Base-by-base conservation (phyloP, 2,888 invertebrate species). In the Linyphia triangularis region DNA sequence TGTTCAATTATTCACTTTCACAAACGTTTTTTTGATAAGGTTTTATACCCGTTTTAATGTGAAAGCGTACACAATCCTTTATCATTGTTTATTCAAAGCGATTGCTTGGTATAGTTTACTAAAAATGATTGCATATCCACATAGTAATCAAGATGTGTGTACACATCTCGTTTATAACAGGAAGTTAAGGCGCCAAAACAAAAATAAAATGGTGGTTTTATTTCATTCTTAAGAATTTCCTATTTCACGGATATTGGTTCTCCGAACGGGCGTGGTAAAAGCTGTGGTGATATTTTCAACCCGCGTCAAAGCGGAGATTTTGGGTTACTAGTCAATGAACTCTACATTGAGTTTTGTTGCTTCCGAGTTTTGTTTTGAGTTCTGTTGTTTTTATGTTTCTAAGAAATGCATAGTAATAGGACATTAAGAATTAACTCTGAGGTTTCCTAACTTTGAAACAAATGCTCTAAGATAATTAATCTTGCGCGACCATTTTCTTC, bases 21-120 rank as follows among this genome's bases (percentile, higher is more conserved):
- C 51, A 51, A 51, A 51, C 51, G n/a, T n/a, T 51, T 51, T n/a
- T 51, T 51, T 51, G 51, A 51, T 51, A 51, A 51, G 51, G n/a
- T 51, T 51, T 51, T 51, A 51, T 51, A n/a, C 5, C 16, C 13
- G 51, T 51, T 13, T 5, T n/a, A 51, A 51, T 16, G 51, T 51
- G 51, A 51, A 51, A 51, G 51, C 51, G 51, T 5, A n/a, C n/a
- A 51, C 51, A 51, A 51, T 51, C 51, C 51, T 51, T 51, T 51
- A 51, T 51, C 51, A 51, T n/a, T 51, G 51, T 51, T 51, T 51
- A 51, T 51, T 9, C 33, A 9, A 33, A 33, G 5, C 51, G 51
- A 51, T 51, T 51, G 51, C n/a, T n/a, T 51, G n/a, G 16, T 51
- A 51, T 51, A 0, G 13, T n/a, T 51, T 51, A n/a, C n/a, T 16